These are phyloP conservation scores for Sarcophaga carnaria DNA, from an alignment of 2,888 invertebrate species.

Conservation along the genomic window DNA sequence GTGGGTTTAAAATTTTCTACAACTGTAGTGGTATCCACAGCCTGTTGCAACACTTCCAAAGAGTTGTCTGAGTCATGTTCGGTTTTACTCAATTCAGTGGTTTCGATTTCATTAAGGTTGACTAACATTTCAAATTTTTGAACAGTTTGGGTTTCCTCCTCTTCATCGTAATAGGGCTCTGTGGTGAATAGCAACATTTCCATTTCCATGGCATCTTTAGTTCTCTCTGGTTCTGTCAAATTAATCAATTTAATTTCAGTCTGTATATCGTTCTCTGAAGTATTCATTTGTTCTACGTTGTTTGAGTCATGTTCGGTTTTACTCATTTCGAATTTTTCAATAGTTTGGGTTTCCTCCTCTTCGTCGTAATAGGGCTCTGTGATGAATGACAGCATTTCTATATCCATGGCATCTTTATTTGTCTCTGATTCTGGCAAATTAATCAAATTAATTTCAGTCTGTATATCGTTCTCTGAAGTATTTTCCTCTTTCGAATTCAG, in stretches of 20 bases:
- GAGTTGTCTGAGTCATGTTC: slow-evolving; percentile 13
- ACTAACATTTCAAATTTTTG: slow-evolving; percentile 24
- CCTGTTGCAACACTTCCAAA: background rate
- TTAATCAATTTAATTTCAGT: no score
- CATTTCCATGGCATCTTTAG: background rate
- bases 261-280: no score
- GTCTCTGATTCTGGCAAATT: background rate
- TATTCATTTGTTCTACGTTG: no score
- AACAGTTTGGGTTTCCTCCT: background rate
- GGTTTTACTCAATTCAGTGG: background rate
- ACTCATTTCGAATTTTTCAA: no score
- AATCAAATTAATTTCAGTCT: no score
- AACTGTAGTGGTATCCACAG: slow-evolving; percentile 11
- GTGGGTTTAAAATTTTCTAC: slow-evolving; percentile 32
- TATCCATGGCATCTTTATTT: no score
- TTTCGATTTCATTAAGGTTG: background rate
- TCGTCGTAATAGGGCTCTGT: no score
- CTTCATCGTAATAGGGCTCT: background rate
- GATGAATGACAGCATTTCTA: no score
- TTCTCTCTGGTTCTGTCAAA: background rate
- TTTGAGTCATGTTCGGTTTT: no score
- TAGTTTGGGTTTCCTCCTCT: no score
- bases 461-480: background rate
- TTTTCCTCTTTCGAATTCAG: background rate
- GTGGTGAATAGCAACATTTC: background rate